Conservation (phyloP, 2,888 invertebrate genomes). For the Zygothrica quintamaculata region DNA sequence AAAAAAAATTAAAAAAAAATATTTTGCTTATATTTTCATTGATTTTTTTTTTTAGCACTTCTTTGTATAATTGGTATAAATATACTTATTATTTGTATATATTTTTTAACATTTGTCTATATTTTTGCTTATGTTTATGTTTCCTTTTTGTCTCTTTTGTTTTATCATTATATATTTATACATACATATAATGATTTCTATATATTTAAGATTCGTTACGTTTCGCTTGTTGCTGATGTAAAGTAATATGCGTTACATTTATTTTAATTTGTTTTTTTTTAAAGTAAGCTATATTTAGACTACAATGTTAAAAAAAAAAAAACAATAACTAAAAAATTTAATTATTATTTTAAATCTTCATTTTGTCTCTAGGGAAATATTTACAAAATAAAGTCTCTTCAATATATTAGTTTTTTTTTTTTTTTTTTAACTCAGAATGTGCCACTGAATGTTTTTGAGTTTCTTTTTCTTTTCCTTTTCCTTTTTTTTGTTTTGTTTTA, state of each 20-base stretch:
- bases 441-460: slow-evolving; percentile 50
- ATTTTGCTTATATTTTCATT: too few relatives aligned
- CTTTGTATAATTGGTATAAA: slow-evolving; percentile 71
- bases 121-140: slow-evolving; percentile 24
- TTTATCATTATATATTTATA: slow-evolving; percentile 15
- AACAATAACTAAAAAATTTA: slow-evolving; percentile 56
- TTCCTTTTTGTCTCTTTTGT: too few relatives aligned
- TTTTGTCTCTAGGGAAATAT: slow-evolving; percentile 65
- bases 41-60: slow-evolving; percentile 21
- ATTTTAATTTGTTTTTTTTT: too few relatives aligned
- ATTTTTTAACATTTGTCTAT: slow-evolving; percentile 72
- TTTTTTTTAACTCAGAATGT: slow-evolving; percentile 39
- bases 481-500: too few relatives aligned
- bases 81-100: slow-evolving; percentile 28
- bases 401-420: background rate
- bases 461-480: too few relatives aligned
- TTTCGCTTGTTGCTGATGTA: slow-evolving; percentile 62
- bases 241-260: slow-evolving; percentile 73
- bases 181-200: slow-evolving; percentile 26
- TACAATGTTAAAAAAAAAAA: too few relatives aligned
- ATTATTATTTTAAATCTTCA: slow-evolving; percentile 53
- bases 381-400: slow-evolving; percentile 69
- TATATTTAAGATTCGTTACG: slow-evolving; percentile 40
- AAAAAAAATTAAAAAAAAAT: slow-evolving; percentile 60
- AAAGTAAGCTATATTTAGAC: slow-evolving; percentile 76